Evolutionary conservation across 2,113 vertebrate species (phyloP).

Genomic region (Burhinus oedicnemus): DNA sequence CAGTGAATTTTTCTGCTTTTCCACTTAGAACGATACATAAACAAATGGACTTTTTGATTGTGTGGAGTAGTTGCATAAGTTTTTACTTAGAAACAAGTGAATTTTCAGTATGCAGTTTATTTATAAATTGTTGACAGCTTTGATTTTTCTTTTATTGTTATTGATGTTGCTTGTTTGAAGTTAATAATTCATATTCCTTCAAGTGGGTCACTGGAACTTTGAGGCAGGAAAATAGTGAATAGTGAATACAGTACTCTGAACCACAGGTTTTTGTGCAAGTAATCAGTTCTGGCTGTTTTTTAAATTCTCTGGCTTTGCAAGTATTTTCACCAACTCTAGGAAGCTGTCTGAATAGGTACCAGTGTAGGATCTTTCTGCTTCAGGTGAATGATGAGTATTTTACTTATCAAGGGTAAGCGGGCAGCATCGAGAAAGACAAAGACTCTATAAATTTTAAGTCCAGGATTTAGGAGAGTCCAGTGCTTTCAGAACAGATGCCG

Average conservation of each 20-base stretch:
- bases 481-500: not conserved
- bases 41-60: not conserved
- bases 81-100: not conserved
- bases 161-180: no score
- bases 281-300: not conserved
- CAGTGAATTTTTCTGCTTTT: not conserved
- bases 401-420: not conserved
- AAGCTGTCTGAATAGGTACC: no score
- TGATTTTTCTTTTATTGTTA: not conserved
- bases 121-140: not conserved
- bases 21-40: not conserved
- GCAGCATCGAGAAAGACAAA: not conserved
- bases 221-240: no score
- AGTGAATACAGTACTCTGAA: not conserved
- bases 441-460: not conserved
- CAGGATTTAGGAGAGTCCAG: not conserved
- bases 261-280: not conserved
- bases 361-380: not conserved
- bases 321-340: not conserved
- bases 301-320: not conserved
- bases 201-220: no score
- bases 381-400: accelerated
- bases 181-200: not conserved
- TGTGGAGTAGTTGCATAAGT: accelerated
- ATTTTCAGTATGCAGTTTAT: not conserved